Conservation (phyloP, 1,140 invertebrate genomes). For the Rhagoletis zephyria region DNA sequence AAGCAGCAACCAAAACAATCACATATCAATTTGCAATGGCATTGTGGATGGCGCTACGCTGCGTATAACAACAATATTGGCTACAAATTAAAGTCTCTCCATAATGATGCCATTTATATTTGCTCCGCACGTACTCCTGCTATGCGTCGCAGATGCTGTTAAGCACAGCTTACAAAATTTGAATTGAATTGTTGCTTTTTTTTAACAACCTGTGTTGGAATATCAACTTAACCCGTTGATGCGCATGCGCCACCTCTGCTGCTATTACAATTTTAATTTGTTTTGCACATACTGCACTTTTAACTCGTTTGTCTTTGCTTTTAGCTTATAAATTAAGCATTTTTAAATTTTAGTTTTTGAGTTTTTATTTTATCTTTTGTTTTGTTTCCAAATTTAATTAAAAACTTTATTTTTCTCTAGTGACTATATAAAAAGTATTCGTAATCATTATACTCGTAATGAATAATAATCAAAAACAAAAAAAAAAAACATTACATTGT, state of each 20-base stretch:
- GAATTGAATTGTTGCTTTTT: neutral
- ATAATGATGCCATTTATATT: too few species aligned
- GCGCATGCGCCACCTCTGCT: neutral
- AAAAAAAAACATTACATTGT: constrained; percentile 37
- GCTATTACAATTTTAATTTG: constrained; percentile 38
- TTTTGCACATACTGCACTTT: constrained; percentile 13
- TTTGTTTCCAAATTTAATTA: constrained; percentile 45
- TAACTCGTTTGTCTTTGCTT: constrained; percentile 34
- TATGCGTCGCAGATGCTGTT: neutral
- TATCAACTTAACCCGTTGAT: neutral
- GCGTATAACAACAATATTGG: neutral
- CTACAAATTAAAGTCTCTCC: too few species aligned
- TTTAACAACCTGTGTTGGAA: neutral
- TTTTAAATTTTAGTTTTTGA: constrained; percentile 38
- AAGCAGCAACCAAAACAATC: neutral
- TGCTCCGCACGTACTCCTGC: neutral
- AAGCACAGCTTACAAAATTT: neutral
- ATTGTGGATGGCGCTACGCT: neutral
- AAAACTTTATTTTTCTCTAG: constrained; percentile 43
- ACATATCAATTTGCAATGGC: neutral
- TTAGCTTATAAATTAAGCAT: constrained; percentile 15
- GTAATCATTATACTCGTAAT: constrained; percentile 53
- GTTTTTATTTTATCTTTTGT: constrained; percentile 10
- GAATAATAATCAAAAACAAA: constrained; percentile 45
- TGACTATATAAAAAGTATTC: constrained; percentile 51